phyloP scores from a whole-genome alignment of 2,113 vertebrate genomes.

The Calidris pygmaea region DNA sequence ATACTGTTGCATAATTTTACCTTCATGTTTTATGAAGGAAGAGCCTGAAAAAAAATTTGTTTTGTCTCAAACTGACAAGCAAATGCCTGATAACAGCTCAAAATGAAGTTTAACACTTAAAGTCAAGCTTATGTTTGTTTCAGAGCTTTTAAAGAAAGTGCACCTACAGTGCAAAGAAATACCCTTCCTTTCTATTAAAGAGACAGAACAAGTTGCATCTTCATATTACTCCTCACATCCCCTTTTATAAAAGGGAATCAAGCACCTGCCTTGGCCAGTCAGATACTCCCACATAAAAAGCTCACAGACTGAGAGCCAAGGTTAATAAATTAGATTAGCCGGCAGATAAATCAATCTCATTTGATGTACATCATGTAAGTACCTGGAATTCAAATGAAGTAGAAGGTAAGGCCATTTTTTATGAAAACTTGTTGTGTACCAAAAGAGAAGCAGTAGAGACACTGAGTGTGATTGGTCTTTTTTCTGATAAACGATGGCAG shows the following conservation, averaged over 20 bases:
- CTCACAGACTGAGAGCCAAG: neutral
- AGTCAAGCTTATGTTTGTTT: neutral
- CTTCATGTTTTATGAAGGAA: neutral
- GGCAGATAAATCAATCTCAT: neutral
- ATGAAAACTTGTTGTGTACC: neutral
- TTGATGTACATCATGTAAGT: neutral
- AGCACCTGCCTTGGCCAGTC: neutral
- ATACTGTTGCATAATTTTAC: neutral
- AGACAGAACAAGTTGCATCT: neutral
- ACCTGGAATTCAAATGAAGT: neutral
- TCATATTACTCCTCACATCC: neutral
- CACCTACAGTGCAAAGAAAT: neutral
- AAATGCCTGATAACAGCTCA: neutral
- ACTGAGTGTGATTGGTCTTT: accelerated
- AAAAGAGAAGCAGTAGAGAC: neutral
- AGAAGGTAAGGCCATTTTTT: neutral
- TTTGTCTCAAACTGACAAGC: neutral
- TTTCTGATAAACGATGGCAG: neutral
- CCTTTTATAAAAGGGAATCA: neutral
- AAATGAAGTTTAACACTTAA: neutral
- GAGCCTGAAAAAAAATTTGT: neutral
- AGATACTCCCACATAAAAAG: neutral
- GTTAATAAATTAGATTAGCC: neutral
- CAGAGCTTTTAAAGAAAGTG: neutral
- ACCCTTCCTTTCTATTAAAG: neutral